phyloP scores from a whole-genome alignment of 2,113 vertebrate species.

The Tichodroma muraria region DNA sequence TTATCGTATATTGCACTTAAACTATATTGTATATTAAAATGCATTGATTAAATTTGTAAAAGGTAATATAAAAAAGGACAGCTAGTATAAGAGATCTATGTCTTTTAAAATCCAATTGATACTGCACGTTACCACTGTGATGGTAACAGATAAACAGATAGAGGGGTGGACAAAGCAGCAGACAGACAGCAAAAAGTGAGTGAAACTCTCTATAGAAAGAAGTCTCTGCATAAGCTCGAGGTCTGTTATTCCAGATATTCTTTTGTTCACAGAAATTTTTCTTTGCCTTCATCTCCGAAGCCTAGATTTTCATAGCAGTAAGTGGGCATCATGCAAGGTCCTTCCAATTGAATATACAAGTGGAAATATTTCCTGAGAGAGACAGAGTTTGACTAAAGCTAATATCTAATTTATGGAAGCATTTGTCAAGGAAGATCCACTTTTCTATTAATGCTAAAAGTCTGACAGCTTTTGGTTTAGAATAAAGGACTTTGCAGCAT shows the following conservation, averaged over 20 bases:
- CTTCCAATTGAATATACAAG: conserved; percentile 53
- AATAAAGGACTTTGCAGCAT: neutral
- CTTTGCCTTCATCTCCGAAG: conserved; percentile 6
- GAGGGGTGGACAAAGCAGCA: conserved; percentile 10
- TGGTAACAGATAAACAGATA: conserved; percentile 34
- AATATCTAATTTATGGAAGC: conserved; percentile 67
- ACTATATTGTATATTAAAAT: conserved; percentile 80
- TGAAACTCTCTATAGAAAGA: conserved; percentile 25
- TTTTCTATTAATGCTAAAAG: conserved; percentile 33
- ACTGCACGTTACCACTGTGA: conserved; percentile 22
- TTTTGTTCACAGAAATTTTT: conserved; percentile 57
- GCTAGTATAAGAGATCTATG: conserved; percentile 76
- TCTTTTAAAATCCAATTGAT: conserved; percentile 72
- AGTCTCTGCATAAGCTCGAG: conserved; percentile 12
- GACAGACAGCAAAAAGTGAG: conserved; percentile 47
- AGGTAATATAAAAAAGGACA: conserved; percentile 77
- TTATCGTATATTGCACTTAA: conserved; percentile 79
- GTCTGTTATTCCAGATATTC: conserved; percentile 7
- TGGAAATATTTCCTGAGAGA: conserved; percentile 64
- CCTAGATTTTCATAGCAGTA: conserved; percentile 46
- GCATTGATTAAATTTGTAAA: conserved; percentile 82
- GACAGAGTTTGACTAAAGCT: conserved; percentile 60
- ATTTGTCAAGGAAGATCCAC: conserved; percentile 65
- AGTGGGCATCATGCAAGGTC: conserved; percentile 17
- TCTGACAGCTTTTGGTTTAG: conserved; percentile 30